These are phyloP conservation scores for Bellardia pandia DNA, from an alignment of 2,888 invertebrate species.

Conservation along the genomic window DNA sequence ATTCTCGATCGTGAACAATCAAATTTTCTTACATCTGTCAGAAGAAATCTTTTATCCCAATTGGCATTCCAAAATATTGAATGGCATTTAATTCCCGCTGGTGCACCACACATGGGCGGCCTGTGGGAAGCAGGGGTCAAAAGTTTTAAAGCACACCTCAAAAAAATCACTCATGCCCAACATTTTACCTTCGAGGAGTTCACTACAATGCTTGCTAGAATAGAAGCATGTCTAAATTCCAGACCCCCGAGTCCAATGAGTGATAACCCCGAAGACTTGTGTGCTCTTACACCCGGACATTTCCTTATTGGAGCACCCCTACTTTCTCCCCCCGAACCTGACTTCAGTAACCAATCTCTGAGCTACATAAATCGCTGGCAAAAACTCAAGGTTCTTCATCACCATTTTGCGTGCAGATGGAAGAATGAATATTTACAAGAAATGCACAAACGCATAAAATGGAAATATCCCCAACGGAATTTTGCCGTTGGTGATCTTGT, in stretches of 20 bases:
- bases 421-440: conserved; percentile 1
- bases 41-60: conserved; percentile 12
- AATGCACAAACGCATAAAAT: conserved; percentile 13
- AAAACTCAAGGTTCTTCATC: conserved; percentile 5
- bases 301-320: conserved; percentile 21
- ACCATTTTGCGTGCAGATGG: conserved; percentile 19
- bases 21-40: neutral
- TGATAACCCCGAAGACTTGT: conserved; percentile 33
- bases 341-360: neutral
- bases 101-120: conserved; percentile 5
- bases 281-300: conserved; percentile 17
- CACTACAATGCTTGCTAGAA: conserved; percentile 28
- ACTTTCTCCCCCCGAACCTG: conserved; percentile 7
- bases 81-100: conserved; percentile 43
- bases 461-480: conserved; percentile 19
- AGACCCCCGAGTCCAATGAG: conserved; percentile 19
- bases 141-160: conserved; percentile 5
- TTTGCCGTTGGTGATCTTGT: conserved; percentile 33
- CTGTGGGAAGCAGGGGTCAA: conserved; percentile 16
- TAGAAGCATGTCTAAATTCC: conserved; percentile 48
- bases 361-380: conserved; percentile 17
- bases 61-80: neutral
- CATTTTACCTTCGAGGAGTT: conserved; percentile 40
- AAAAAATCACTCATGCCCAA: conserved; percentile 6
- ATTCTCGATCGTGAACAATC: neutral